Evolutionary conservation across 2,113 vertebrate species (phyloP), one percentile per base, ranked within the genome.

Genomic region (Scomber japonicus): DNA sequence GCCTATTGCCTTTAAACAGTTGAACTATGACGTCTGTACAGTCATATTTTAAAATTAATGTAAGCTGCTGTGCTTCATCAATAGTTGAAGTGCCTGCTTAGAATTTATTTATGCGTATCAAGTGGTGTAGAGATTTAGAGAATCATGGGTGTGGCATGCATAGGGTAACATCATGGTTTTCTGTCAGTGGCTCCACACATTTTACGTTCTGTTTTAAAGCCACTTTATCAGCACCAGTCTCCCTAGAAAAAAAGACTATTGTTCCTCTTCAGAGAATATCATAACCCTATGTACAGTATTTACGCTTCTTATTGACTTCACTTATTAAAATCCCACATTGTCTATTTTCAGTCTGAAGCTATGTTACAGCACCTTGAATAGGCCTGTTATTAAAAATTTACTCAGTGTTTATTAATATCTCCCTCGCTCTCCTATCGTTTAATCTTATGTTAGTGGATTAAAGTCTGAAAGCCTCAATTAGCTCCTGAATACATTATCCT

Each of bases 391-490:
- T 30, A 67, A 70, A 78, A 56, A 53, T 46, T 44, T 71, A 48
- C 55, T 0, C 3, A n/a, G 62, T 72, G 77, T 73, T 87, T 80
- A 78, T 90, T 86, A 87, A 89, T 80, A 72, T 71, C 68, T 44
- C 66, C 50, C 17, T 84, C 69, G 27, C 71, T 83, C 56, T 14
- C 64, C 64, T 67, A 78, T 56, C 13, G 21, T 71, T 82, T 77
- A 80, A 86, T 71, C 49, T 57, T 46, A 13, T 30, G 48, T 69
- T 49, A 60, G 56, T 64, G 56, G 75, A 85, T 87, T 84, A 78
- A 69, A 21, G 44, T 71, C 64, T 75, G 77, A 78, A 81, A 55
- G 77, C 61, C 27, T 68, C 82, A 89, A 90, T 78, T 84, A 88
- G 87, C 72, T 74, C 46, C 71, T 82, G 62, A 68, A 79, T 84